Conservation (phyloP, 2,888 invertebrate species). For the Carabus problematicus region DNA sequence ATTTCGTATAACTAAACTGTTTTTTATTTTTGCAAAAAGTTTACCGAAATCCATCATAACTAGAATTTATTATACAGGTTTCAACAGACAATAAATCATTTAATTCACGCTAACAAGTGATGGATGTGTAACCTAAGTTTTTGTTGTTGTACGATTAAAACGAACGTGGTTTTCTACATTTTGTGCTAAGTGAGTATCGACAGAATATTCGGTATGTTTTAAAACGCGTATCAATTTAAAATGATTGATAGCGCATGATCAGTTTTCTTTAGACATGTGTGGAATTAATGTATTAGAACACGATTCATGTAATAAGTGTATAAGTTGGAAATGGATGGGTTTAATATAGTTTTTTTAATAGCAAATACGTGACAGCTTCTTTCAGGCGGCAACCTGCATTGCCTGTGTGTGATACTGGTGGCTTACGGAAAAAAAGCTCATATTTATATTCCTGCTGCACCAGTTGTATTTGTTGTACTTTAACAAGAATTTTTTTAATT, state of each 20-base stretch:
- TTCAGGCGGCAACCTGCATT: conserved; percentile 18
- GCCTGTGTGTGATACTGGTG: not conserved
- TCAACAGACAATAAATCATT: conserved; percentile 37
- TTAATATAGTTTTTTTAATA: no score
- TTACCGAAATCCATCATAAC: conserved; percentile 37
- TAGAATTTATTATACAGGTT: conserved; percentile 21
- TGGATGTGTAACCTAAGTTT: conserved; percentile 34
- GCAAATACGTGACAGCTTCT: not conserved
- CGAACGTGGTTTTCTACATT: conserved; percentile 24
- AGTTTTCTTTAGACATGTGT: conserved; percentile 31
- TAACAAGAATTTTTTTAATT: not conserved
- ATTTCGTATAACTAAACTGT: no score
- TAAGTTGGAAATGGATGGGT: no score
- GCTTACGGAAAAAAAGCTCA: not conserved
- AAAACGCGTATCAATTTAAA: conserved; percentile 41
- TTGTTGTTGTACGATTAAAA: conserved; percentile 37
- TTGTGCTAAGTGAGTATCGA: conserved; percentile 9
- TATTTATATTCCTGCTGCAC: not conserved
- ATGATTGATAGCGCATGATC: conserved; percentile 37
- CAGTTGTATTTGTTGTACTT: not conserved
- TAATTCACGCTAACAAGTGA: conserved; percentile 22
- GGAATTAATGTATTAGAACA: conserved; percentile 25
- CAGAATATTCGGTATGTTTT: conserved; percentile 1
- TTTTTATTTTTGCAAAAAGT: no score
- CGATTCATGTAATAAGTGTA: no score